Evolutionary conservation across 2,113 vertebrate genomes (phyloP).

Genomic region (Psammodynastes pulverulentus): DNA sequence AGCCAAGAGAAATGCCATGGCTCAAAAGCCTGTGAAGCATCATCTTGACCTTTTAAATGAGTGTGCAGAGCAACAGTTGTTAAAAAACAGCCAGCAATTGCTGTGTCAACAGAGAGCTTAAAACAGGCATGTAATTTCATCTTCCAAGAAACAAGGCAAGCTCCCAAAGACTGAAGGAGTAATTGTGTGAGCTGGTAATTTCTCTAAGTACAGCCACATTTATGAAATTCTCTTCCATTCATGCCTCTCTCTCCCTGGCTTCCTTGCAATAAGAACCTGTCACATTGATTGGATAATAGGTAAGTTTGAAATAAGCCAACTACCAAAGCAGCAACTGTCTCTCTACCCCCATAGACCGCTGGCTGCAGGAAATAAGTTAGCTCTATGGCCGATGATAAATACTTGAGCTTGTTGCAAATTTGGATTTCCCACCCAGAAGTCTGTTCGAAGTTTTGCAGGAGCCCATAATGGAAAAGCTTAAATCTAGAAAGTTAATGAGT

Average conservation of each 20-base stretch:
- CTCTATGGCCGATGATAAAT: neutral
- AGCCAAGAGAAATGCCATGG: constrained; percentile 19
- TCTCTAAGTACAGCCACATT: neutral
- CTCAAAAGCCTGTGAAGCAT: constrained; percentile 7
- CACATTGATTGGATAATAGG: neutral
- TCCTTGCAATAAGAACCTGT: neutral
- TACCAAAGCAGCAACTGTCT: neutral
- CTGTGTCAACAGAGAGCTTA: constrained; percentile 16
- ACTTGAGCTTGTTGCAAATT: neutral
- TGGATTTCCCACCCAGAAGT: neutral
- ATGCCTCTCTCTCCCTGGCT: neutral
- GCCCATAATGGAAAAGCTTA: neutral
- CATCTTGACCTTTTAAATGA: constrained; percentile 10
- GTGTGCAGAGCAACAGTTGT: constrained; percentile 17
- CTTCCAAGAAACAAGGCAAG: constrained; percentile 4
- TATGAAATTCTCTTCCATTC: neutral
- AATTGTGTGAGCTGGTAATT: neutral
- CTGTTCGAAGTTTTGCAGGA: neutral
- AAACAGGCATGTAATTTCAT: neutral
- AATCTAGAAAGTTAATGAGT: neutral
- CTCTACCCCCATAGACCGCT: neutral
- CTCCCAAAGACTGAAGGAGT: neutral
- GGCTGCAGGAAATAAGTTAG: neutral
- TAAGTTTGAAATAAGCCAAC: neutral
- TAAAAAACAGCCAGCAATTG: constrained; percentile 4